Percentiles rank a stretch among this genome's conserved stretches.
Evolutionary conservation across 2,797 vertebrate genomes (phyloP).

Genomic region (Gymnoscopelus braueri): DNA sequence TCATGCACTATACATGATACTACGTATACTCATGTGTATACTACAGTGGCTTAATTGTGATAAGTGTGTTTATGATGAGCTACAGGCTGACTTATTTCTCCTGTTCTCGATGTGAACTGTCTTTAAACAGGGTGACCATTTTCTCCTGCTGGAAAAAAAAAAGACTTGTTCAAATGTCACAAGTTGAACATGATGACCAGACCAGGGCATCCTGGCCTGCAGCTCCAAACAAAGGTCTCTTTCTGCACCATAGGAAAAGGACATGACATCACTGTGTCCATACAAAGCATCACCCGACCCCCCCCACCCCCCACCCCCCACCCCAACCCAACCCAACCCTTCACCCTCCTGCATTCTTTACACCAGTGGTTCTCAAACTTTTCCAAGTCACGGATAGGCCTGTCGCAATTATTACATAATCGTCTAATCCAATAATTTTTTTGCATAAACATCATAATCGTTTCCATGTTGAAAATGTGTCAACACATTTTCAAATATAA

Average conservation of each 20-base stretch:
- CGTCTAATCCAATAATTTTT: too few species aligned
- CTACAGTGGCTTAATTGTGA: too few species aligned
- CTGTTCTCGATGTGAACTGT: slow-evolving; percentile 14
- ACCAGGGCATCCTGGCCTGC: slow-evolving; percentile 47
- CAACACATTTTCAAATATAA: too few species aligned
- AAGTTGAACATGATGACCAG: slow-evolving; percentile 65
- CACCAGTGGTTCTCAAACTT: slow-evolving; percentile 6
- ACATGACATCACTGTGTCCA: slow-evolving; percentile 80
- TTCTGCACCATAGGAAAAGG: slow-evolving; percentile 81
- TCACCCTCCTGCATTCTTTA: slow-evolving; percentile 34
- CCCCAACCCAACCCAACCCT: too few species aligned
- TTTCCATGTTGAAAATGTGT: too few species aligned
- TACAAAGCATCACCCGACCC: slow-evolving; percentile 72
- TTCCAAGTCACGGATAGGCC: too few species aligned
- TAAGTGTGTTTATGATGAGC: too few species aligned
- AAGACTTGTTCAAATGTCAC: slow-evolving; percentile 69
- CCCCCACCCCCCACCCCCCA: slow-evolving; percentile 17
- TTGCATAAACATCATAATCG: too few species aligned
- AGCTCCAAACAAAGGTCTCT: slow-evolving; percentile 76
- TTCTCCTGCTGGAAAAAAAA: slow-evolving; percentile 36
- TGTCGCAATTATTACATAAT: too few species aligned
- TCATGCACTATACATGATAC: too few species aligned
- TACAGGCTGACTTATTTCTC: too few species aligned
- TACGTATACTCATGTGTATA: too few species aligned
- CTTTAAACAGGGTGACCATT: slow-evolving; percentile 44